Conservation (phyloP, 2,888 invertebrate genomes). For the Clostera curtula region DNA sequence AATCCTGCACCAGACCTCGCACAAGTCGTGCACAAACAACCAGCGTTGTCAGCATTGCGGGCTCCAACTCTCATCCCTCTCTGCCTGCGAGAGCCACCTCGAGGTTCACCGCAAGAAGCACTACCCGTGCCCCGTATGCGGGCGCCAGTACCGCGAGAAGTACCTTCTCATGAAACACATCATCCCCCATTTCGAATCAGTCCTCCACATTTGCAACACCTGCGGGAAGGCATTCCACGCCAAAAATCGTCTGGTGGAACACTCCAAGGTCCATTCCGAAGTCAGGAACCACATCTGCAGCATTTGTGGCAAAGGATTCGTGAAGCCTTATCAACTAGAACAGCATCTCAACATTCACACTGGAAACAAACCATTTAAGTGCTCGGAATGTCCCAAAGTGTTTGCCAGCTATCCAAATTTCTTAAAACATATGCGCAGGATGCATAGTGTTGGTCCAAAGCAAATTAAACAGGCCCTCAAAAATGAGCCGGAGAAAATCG, state of each 20-base stretch:
- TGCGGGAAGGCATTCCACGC: slow-evolving; percentile 52
- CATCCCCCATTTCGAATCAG: slow-evolving; percentile 46
- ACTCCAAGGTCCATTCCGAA: slow-evolving; percentile 49
- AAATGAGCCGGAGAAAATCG: slow-evolving; percentile 5
- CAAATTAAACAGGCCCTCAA: slow-evolving; percentile 7
- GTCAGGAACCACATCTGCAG: slow-evolving; percentile 64
- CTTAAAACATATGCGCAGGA: slow-evolving; percentile 66
- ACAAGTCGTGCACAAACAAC: slow-evolving; percentile 26
- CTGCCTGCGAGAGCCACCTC: slow-evolving; percentile 43
- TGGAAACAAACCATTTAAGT: slow-evolving; percentile 70
- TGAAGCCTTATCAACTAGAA: slow-evolving; percentile 34
- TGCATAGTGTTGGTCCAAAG: slow-evolving; percentile 39
- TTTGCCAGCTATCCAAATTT: slow-evolving; percentile 76
- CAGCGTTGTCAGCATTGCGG: slow-evolving; percentile 55
- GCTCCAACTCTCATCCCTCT: slow-evolving; percentile 39
- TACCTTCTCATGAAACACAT: slow-evolving; percentile 46
- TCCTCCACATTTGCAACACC: slow-evolving; percentile 70
- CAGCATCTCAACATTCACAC: slow-evolving; percentile 76
- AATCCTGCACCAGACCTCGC: slow-evolving; percentile 39
- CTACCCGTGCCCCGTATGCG: slow-evolving; percentile 74
- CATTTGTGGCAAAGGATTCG: slow-evolving; percentile 67
- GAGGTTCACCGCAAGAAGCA: slow-evolving; percentile 42
- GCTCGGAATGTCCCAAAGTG: slow-evolving; percentile 69
- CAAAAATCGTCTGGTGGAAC: slow-evolving; percentile 41
- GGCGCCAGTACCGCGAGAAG: slow-evolving; percentile 67